phyloP scores from a whole-genome alignment of 2,888 invertebrate species.

The Pocota personata region DNA sequence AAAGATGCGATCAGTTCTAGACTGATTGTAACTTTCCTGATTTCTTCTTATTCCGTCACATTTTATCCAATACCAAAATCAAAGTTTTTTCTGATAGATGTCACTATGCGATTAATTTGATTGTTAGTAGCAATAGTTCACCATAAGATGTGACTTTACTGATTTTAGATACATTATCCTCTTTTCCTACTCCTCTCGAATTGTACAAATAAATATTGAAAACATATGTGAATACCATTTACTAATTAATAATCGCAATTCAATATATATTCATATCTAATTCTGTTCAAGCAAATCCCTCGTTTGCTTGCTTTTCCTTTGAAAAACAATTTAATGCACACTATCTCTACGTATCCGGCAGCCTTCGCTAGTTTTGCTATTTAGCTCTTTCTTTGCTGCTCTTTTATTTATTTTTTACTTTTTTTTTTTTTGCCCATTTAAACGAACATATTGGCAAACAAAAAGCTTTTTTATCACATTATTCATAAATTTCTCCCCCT shows the following conservation, averaged over 20 bases:
- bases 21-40: too few relatives aligned
- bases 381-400: background rate
- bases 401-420: background rate
- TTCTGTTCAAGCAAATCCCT: background rate
- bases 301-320: background rate
- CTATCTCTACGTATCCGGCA: slow-evolving; percentile 16
- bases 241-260: background rate
- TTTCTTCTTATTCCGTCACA: too few relatives aligned
- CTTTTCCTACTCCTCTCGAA: too few relatives aligned
- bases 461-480: slow-evolving; percentile 44
- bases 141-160: too few relatives aligned
- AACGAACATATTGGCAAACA: slow-evolving; percentile 35
- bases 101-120: too few relatives aligned
- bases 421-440: background rate
- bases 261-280: background rate
- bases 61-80: too few relatives aligned
- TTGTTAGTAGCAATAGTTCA: too few relatives aligned
- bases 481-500: slow-evolving; percentile 34
- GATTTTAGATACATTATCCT: too few relatives aligned
- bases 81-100: too few relatives aligned
- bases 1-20: too few relatives aligned
- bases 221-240: background rate
- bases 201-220: background rate
- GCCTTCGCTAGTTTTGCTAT: background rate
- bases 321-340: slow-evolving; percentile 19